Evolutionary conservation across 2,113 vertebrate genomes (phyloP).

Genomic region (Ochotona princeps): DNA sequence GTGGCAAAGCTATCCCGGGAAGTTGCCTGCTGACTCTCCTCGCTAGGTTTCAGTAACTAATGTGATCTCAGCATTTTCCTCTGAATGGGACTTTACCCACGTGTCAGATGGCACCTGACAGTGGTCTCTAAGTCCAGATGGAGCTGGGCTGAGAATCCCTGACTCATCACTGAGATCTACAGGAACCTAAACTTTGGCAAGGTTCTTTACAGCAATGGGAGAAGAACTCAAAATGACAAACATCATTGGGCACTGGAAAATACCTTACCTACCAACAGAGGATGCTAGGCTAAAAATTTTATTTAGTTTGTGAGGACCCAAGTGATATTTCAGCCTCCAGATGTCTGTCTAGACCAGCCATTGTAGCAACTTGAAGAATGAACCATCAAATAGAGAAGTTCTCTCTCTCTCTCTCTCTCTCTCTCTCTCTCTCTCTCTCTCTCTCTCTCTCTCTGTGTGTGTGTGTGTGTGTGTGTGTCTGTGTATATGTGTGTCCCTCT

Average conservation of each 20-base stretch:
- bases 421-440: too few species aligned
- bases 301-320: too few species aligned
- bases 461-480: too few species aligned
- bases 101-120: not conserved
- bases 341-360: too few species aligned
- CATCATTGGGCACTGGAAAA: not conserved
- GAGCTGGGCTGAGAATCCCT: too few species aligned
- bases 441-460: too few species aligned
- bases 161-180: not conserved
- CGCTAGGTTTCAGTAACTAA: too few species aligned
- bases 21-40: not conserved
- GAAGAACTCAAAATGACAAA: not conserved
- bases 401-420: too few species aligned
- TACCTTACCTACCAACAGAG: not conserved
- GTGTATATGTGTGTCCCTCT: too few species aligned
- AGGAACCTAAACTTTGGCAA: not conserved
- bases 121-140: not conserved
- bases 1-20: not conserved
- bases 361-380: too few species aligned
- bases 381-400: too few species aligned
- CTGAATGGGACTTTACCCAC: not conserved
- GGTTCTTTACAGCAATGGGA: not conserved
- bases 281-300: not conserved
- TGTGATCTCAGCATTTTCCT: not conserved
- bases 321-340: too few species aligned